Evolutionary conservation across 2,888 invertebrate species (phyloP), one percentile per base, ranked within the genome.

Genomic region (Dasysyrphus albostriatus): DNA sequence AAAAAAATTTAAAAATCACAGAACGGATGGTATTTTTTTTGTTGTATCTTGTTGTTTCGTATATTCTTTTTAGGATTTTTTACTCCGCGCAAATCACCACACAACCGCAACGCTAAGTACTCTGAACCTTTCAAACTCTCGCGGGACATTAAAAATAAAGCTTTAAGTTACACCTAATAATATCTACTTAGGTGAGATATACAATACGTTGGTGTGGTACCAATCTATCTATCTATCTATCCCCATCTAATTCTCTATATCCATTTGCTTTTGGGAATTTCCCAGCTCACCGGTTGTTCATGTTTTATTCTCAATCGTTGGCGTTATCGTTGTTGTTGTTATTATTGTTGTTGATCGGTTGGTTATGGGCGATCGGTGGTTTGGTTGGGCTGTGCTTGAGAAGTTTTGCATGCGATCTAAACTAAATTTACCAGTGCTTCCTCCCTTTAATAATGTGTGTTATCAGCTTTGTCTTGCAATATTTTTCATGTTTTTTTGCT

Each of bases 111-210:
- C 85, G 69, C 82, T 85, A 82, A 85, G 82, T 85, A 85, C 85
- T 85, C 69, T 82, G 85, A 85, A 85, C 85, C 81, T 82, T 85
- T 85, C 85, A 85, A 82, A 81, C 85, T 82, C 82, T 85, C 85
- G 85, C 82, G 85, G 82, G 77, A 85, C 58, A 85, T 85, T 85
- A 82, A 85, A 82, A 77, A 74, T 74, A 82, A 85, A 85, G 85
- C 85, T 85, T 85, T 85, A 85, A 74, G 85, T 85, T 85, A 85
- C 73, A 85, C 82, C 77, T 85, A 85, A 85, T 85, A 85, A 85
- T 85, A 85, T 81, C 85, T 85, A 37, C 24, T 24, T 24, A 24
- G 37, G 77, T 73, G 74, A 78, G 78, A 83, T 78, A 83, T 47
- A 54, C 73, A 67, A 63, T 54, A 79, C 56, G 16, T 39, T 59